These are phyloP conservation scores for Helobdella robusta DNA, from an alignment of 2,888 invertebrate species.

Conservation along the genomic window DNA sequence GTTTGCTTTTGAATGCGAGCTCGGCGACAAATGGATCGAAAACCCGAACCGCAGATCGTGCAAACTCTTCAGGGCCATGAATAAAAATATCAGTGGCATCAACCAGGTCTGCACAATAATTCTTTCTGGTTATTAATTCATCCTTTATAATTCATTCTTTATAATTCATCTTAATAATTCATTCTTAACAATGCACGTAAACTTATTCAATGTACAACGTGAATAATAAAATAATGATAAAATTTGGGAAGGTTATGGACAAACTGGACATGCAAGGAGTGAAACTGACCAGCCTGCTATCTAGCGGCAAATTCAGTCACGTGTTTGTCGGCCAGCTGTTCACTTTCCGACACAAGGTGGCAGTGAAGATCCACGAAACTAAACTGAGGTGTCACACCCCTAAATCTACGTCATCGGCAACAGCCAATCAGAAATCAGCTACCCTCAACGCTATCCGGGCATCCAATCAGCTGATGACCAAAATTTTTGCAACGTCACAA, in stretches of 20 bases:
- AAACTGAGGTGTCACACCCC: conserved; percentile 8
- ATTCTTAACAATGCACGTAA: background rate
- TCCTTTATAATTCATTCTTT: background rate
- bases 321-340: conserved; percentile 20
- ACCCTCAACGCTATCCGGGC: no score
- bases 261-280: conserved; percentile 17
- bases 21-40: conserved; percentile 43
- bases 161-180: background rate
- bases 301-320: conserved; percentile 24
- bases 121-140: background rate
- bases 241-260: conserved; percentile 12
- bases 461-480: no score
- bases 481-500: background rate
- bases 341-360: conserved; percentile 5
- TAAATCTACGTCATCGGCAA: background rate
- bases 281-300: conserved; percentile 16
- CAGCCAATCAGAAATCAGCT: no score
- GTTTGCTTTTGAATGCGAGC: conserved; percentile 38
- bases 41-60: conserved; percentile 11
- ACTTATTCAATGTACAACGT: background rate
- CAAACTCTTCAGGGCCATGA: conserved; percentile 14
- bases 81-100: conserved; percentile 12
- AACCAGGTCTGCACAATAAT: conserved; percentile 15
- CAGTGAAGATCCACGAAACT: conserved; percentile 20
- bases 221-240: background rate